Percentiles rank a stretch among this genome's conserved stretches.
Evolutionary conservation across 2,888 invertebrate genomes (phyloP).

Genomic region (Andrena hattorfiana): DNA sequence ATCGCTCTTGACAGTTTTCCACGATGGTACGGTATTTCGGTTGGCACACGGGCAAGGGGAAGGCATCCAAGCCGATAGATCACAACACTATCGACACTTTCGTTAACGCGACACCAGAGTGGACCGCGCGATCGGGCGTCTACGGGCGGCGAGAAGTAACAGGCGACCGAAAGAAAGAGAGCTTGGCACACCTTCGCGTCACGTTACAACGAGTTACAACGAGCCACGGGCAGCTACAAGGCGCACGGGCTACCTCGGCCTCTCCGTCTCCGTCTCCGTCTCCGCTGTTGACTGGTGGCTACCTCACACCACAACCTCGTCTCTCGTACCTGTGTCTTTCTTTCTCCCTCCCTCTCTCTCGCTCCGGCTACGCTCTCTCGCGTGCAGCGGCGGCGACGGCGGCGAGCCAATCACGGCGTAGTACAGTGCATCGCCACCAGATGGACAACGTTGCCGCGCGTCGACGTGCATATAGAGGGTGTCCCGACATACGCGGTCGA

Average conservation of each 20-base stretch:
- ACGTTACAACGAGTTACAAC: constrained; percentile 75
- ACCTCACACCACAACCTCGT: constrained; percentile 72
- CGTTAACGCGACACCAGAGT: constrained; percentile 46
- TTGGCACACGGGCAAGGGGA: constrained; percentile 31
- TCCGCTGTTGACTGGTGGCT: constrained; percentile 70
- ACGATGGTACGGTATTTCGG: constrained; percentile 51
- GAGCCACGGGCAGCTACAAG: constrained; percentile 69
- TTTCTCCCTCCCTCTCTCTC: constrained; percentile 41
- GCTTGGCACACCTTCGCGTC: constrained; percentile 76
- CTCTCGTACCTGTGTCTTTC: constrained; percentile 58
- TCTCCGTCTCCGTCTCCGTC: constrained; percentile 72
- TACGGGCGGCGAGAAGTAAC: constrained; percentile 62
- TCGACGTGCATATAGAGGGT: constrained; percentile 17
- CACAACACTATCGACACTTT: constrained; percentile 62
- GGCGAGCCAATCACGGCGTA: constrained; percentile 62
- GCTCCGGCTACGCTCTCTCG: constrained; percentile 45
- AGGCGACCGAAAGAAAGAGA: constrained; percentile 56
- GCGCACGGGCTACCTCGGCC: constrained; percentile 64
- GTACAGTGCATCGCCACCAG: constrained; percentile 80
- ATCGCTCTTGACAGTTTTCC: constrained; percentile 70
- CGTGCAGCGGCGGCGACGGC: constrained; percentile 36
- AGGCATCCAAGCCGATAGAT: constrained; percentile 48
- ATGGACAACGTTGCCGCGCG: constrained; percentile 56
- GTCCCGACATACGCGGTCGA: background rate
- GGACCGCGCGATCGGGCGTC: constrained; percentile 53